These are phyloP conservation scores for Colossoma macropomum DNA, from an alignment of 2,113 vertebrate species.

Conservation along the genomic window DNA sequence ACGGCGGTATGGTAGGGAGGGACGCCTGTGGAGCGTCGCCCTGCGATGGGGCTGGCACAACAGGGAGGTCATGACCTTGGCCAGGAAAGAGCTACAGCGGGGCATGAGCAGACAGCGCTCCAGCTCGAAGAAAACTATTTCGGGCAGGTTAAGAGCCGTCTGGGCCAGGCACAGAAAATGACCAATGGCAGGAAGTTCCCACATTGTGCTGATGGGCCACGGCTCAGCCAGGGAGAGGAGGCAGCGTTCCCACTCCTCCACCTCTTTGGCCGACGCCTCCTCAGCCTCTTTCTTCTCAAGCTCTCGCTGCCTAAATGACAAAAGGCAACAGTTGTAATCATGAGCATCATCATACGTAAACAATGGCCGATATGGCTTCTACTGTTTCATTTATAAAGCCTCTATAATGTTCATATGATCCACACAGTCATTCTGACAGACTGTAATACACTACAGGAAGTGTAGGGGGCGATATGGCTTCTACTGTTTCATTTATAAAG, in stretches of 20 bases:
- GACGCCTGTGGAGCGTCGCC: constrained; percentile 86
- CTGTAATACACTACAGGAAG: too few relatives aligned
- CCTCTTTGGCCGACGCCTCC: constrained; percentile 93
- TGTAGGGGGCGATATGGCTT: too few relatives aligned
- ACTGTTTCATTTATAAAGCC: too few relatives aligned
- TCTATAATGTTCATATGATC: too few relatives aligned
- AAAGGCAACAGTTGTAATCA: not conserved
- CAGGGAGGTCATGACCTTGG: constrained; percentile 96
- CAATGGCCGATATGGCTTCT: too few relatives aligned
- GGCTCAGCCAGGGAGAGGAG: constrained; percentile 88
- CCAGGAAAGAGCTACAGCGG: constrained; percentile 90
- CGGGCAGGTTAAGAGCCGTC: constrained; percentile 92
- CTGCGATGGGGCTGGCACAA: constrained; percentile 88
- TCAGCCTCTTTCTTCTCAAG: constrained; percentile 94
- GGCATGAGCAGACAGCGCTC: constrained; percentile 97
- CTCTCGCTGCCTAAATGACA: constrained; percentile 85
- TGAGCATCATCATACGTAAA: not conserved
- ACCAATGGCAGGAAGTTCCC: constrained; percentile 97
- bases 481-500: too few relatives aligned
- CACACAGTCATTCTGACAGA: too few relatives aligned
- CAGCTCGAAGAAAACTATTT: constrained; percentile 96
- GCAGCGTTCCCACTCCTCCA: constrained; percentile 93
- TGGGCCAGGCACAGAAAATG: constrained; percentile 98
- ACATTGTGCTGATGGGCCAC: constrained; percentile 86
- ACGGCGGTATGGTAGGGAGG: constrained; percentile 86